Base-by-base conservation (phyloP, 2,888 invertebrate genomes). In the Heterodera filipjevi region DNA sequence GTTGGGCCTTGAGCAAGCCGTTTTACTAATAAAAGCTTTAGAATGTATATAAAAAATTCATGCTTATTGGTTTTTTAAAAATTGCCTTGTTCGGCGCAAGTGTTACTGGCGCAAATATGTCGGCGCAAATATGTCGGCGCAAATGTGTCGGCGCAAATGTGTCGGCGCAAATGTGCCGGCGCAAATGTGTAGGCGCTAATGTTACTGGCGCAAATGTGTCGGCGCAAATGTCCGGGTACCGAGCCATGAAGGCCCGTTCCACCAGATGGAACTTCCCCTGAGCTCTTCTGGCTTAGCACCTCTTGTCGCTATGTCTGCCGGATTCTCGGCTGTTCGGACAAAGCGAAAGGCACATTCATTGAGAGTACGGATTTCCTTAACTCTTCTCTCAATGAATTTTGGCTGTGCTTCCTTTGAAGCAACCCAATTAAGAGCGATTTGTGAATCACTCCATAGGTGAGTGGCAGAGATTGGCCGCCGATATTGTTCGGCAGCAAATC, bases 281-380 rank as follows among this genome's bases (percentile, higher is more conserved):
- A 78, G 22, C 12, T 78, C 76, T 10, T 32, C 8, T 14, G 66
- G 46, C 10, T 46, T 30, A 22, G 35, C 33, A 12, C 79, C 79
- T 12, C 79, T 35, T 0, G 53, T 78, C 5, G 66, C 79, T 5
- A 78, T 12, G 49, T 78, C 79, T 10, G 79, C 79, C 8, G 79
- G 79, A 22, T 78, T 78, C 3, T 33, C 5, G 12, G n/a, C 19
- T 1, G 79, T 78, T 16, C 68, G 66, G 0, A 78, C 79, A 39
- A 78, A 70, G 12, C 59, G 66, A 35, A 80, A 46, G 30, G 32
- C 33, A 6, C 16, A 22, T 27, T 27, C 59, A n/a, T 30, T 22
- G 32, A 12, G 73, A 14, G 22, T 44, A 16, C 66, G 30, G n/a
- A 77, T 35, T 22, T 71, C 33, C 10, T 33, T 27, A 16, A 78